Base-by-base conservation (phyloP, 2,888 invertebrate genomes). In the Hirtodrosophila duncani region DNA sequence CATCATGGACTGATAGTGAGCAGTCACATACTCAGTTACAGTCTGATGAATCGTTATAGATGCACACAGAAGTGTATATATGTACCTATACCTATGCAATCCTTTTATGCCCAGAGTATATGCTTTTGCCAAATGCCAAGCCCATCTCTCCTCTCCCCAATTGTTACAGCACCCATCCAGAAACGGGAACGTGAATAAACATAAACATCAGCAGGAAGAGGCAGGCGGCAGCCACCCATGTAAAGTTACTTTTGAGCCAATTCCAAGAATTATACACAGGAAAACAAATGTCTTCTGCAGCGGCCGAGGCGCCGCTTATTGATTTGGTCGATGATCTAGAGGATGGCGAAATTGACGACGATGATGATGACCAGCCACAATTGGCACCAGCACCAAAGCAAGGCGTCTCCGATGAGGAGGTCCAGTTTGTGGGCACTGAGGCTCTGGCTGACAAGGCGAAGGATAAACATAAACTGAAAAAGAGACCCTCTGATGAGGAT, bases 311-410 rank as follows among this genome's bases (percentile, higher is more conserved):
- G 34, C 36, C 63, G 4, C 20, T 67, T 3, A 61, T 71, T 45
- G 49, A 72, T 41, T 36, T 77, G 43, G 88, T 88, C 30, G 90
- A 92, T 81, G 94, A 95, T 84, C 89, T 95, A 64, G 95, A 96
- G 87, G 95, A 95, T 83, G 95, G 95, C 34, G 95, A 95, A 87
- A 94, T 95, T 68, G 94, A 94, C 69, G 89, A 90, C 51, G 90
- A 90, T 61, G 89, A 88, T 20, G 89, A 89, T 21, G 77, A 89
- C 70, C 81, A 82, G 23, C 30, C 44, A 2, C 45, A 49, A 1
- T 34, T 13, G 1, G 29, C 30, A 3, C 39, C 24, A 24, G 24
- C 24, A 14, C 9, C 31, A n/a, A 21, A 37, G 8, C 36, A 39
- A 9, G 17, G 29, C 11, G 11, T 13, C 5, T 30, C 44, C 13